phyloP scores from a whole-genome alignment of 1,140 invertebrate species.

The Trichonephila clavata region DNA sequence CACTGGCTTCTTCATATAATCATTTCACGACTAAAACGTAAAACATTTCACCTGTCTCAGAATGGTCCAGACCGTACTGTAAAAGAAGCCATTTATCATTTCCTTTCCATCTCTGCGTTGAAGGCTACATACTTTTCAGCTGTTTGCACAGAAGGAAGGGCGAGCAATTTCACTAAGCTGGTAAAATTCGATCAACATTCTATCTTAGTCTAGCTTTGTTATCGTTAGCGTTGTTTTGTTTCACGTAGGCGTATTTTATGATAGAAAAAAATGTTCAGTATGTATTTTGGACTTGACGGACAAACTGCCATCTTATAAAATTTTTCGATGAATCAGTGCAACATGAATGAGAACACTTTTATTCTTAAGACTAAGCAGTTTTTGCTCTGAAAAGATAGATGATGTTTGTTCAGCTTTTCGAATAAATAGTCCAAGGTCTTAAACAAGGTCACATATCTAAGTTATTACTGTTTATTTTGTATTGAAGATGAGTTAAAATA shows the following conservation, averaged over 20 bases:
- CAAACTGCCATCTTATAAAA: not conserved
- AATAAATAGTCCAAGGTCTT: not conserved
- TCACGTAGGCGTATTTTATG: too few relatives aligned
- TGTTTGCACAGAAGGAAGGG: constrained; percentile 45
- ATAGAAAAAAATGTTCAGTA: not conserved
- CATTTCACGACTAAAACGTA: constrained; percentile 19
- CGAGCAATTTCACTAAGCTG: not conserved
- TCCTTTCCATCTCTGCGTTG: constrained; percentile 14
- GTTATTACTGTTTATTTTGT: not conserved
- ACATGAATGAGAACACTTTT: not conserved
- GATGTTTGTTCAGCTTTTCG: not conserved
- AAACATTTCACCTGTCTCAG: constrained; percentile 11
- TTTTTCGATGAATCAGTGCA: not conserved
- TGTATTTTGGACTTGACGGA: not conserved
- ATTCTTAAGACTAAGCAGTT: not conserved
- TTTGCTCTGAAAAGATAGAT: not conserved
- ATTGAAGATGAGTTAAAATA: too few relatives aligned
- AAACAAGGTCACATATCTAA: not conserved
- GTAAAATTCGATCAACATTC: not conserved
- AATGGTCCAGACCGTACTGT: not conserved
- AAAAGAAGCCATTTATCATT: not conserved
- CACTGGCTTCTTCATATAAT: not conserved
- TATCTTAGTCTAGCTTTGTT: not conserved
- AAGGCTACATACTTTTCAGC: constrained; percentile 51
- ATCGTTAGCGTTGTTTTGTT: not conserved